Conservation (phyloP, 2,113 vertebrate species). For the Elanus axillaris region DNA sequence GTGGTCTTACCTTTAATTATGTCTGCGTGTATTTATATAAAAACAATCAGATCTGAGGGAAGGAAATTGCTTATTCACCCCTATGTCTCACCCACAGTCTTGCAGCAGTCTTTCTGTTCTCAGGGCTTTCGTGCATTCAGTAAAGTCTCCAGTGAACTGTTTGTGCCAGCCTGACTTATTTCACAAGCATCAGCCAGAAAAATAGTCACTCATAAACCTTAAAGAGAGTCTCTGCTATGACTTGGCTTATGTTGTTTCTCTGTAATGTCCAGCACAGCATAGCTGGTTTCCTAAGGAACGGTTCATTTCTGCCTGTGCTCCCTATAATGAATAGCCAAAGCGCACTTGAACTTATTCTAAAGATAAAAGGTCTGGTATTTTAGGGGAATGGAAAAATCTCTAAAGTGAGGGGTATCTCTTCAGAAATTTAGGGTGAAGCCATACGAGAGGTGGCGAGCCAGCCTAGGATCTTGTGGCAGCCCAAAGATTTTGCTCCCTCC, state of each 20-base stretch:
- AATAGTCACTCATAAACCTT: background rate
- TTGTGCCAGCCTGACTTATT: background rate
- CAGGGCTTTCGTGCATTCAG: background rate
- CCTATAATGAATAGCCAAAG: background rate
- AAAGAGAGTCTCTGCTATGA: background rate
- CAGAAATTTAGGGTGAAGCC: background rate
- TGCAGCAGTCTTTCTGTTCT: background rate
- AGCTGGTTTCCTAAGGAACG: background rate
- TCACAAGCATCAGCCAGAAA: background rate
- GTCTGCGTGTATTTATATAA: background rate
- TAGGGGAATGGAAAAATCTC: background rate
- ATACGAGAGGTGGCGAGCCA: background rate
- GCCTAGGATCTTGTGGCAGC: background rate
- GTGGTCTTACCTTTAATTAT: background rate
- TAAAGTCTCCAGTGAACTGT: background rate
- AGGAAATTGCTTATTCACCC: background rate
- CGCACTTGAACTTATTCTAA: background rate
- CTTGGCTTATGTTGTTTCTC: background rate
- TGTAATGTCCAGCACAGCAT: background rate
- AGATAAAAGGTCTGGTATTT: background rate
- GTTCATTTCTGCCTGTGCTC: background rate
- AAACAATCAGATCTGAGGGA: background rate
- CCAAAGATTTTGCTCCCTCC: background rate
- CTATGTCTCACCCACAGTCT: background rate
- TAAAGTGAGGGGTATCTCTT: background rate